Evolutionary conservation across 2,797 vertebrate species (phyloP), one percentile per base, ranked within the genome.

Genomic region (Poecilia velifera): DNA sequence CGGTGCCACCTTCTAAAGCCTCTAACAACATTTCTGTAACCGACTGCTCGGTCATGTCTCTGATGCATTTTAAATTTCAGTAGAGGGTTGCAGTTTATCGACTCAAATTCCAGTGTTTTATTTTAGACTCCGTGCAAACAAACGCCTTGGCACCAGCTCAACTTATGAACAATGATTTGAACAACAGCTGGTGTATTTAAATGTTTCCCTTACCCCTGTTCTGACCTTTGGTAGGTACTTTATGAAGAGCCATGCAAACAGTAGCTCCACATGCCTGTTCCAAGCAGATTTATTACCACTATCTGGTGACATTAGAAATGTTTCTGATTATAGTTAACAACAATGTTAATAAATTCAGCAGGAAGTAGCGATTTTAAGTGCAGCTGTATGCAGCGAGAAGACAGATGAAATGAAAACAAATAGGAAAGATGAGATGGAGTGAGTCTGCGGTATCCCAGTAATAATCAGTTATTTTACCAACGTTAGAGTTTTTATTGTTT

Each of bases 321-420:
- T 64, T 64, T 36, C 31, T 36, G 34, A 64, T 20, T 36, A 20
- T 18, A 36, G 31, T 20, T 36, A 8, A 64, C 2, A 18, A 20
- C 16, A 36, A 16, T 8, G 59, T 64, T 36, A 3, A 64, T 34
- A 36, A 34, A 64, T 64, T 36, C 31, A 64, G 31, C 2, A 3
- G 16, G 3, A 64, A 36, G n/a, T 18, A 64, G 16, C 2, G 5
- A 64, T 64, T 34, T 64, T 64, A 34, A 64, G 31, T 64, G 31
- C 2, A 36, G 14, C 31, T 34, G 2, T 28, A 8, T 36, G 31
- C 59, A 36, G 1, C 5, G 36, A 68, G 3, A 68, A 25, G 10
- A 68, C 64, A 68, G 36, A 20, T 68, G 64, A 41, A 68, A 41
- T 68, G 22, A 41, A 68, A 68, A 68, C 64, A 68, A 68, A 68